Evolutionary conservation across 2,797 vertebrate species (phyloP), one percentile per base, ranked within the genome.

Genomic region (Sphaeramia orbicularis): DNA sequence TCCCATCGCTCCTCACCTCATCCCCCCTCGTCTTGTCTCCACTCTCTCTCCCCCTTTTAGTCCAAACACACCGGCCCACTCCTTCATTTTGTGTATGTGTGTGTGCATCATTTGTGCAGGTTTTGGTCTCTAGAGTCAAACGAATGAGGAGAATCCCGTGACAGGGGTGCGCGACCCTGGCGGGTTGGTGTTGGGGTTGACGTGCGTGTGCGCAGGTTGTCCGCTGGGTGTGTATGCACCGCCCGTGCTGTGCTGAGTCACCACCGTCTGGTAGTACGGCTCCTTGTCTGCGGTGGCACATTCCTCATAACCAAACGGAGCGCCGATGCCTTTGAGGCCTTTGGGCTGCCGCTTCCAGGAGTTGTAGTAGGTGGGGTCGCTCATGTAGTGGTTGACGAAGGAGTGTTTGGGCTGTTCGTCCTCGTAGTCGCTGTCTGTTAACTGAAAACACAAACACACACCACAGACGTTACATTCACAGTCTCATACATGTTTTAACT

Each of bases 311-410:
- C 79, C 85, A 41, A 96, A 98, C 1, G 96, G 88, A 83, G 90
- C 0, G 84, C 67, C 0, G 83, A 93, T 76, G 7, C 71, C 86
- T 80, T 96, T 95, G 37, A 96, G 87, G 59, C 95, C 95, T 54
- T 96, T 97, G 80, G 96, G 95, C 89, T 97, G 95, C 59, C 97
- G 92, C 88, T 98, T 98, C 97, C 97, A 99, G 0, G 97, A 98
- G 92, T 96, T 97, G 91, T 95, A 98, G 93, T 98, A 99, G 10
- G 95, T 97, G 62, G 97, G 97, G 90, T 99, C 97, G 2, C 97
- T 99, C 97, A 99, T 97, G 91, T 99, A 99, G 63, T 99, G 97
- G 94, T 98, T 99, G 83, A 99, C 97, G 0, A 99, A 99, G 19
- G 97, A 99, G 88, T 97, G 97, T 64, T 97, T 97, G 35, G 96